Base-by-base conservation (phyloP, 2,113 vertebrate species). In the Cynocephalus volans region DNA sequence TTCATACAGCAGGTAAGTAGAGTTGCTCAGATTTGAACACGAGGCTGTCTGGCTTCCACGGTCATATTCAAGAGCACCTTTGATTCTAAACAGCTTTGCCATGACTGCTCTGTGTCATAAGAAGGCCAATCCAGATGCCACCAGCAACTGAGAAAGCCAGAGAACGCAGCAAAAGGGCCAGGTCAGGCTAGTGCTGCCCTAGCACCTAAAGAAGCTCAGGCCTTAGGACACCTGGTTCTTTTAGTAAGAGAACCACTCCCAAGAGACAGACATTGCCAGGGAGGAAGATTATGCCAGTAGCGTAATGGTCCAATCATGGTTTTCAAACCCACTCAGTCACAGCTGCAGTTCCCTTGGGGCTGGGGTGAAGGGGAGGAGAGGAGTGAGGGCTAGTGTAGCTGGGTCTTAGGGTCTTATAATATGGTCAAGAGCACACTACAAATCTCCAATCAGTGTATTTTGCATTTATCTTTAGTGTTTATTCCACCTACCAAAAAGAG, bases 1-100 rank as follows among this genome's bases (percentile, higher is more conserved):
- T 10, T 24, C 24, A 31, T 18, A 36, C 2, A 54, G 54, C 6
- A 18, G 33, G 10, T 72, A 8, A 12, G 11, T 0, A 1, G 7
- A 19, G 13, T 36, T 85, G 80, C 45, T 70, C 48, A 72, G 64
- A 88, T 58, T 48, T 56, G 72, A 62, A 36, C 73, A 69, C 0
- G 21, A 33, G 24, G 21, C 52, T 67, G 3, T n/a, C 50, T 48
- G 92, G 28, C 50, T 64, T n/a, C 28, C 18, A 26, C 21, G 7
- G 31, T 11, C 23, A 7, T 12, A 9, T 4, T 33, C 58, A 50
- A 26, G 21, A 73, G 50, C 14, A 60, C 12, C 36, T 17, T 1
- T 52, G 50, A n/a, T 11, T 26, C 41, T 52, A 31, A 41, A 14
- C 7, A 48, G 12, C 31, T 31, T 11, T 3, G 3, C 0, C 8